Conservation (phyloP, 2,113 vertebrate species). For the Xiphophorus couchianus region DNA sequence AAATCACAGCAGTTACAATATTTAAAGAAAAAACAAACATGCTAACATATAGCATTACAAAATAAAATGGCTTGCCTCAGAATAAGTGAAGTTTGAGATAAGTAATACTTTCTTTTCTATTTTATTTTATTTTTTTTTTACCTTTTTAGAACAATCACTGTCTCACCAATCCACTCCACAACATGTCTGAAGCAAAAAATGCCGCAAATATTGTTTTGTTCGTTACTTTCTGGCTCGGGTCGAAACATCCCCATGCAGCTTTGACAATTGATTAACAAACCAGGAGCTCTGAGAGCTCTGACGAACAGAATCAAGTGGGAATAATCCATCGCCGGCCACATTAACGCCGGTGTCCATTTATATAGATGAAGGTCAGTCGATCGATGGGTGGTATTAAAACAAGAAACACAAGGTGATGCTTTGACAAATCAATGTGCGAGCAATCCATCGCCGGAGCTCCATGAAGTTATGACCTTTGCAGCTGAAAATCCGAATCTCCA, state of each 20-base stretch:
- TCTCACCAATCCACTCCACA: not conserved
- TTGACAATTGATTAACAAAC: conserved; percentile 75
- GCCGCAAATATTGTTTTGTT: conserved; percentile 51
- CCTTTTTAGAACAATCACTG: not conserved
- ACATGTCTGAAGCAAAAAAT: conserved; percentile 9
- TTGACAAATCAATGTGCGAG: conserved; percentile 74
- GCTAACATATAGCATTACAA: no score
- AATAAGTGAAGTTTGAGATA: not conserved
- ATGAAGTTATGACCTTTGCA: conserved; percentile 68
- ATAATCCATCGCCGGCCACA: conserved; percentile 76
- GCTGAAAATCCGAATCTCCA: conserved; percentile 47
- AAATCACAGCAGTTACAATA: no score
- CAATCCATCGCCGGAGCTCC: conserved; percentile 54
- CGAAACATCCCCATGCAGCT: conserved; percentile 68
- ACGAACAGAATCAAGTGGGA: conserved; percentile 77
- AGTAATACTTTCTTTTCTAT: not conserved
- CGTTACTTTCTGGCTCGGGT: conserved; percentile 66
- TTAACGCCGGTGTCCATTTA: conserved; percentile 75
- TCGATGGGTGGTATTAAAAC: conserved; percentile 79
- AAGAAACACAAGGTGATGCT: conserved; percentile 77
- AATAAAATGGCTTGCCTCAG: not conserved
- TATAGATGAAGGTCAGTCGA: conserved; percentile 82
- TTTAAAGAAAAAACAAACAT: no score
- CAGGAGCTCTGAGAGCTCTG: conserved; percentile 68
- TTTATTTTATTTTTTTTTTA: no score